A percentile compares a stretch with the other conserved stretches of the same genome.
These are phyloP conservation scores for Drosophila leonis DNA, from an alignment of 2,888 invertebrate genomes.

Conservation along the genomic window DNA sequence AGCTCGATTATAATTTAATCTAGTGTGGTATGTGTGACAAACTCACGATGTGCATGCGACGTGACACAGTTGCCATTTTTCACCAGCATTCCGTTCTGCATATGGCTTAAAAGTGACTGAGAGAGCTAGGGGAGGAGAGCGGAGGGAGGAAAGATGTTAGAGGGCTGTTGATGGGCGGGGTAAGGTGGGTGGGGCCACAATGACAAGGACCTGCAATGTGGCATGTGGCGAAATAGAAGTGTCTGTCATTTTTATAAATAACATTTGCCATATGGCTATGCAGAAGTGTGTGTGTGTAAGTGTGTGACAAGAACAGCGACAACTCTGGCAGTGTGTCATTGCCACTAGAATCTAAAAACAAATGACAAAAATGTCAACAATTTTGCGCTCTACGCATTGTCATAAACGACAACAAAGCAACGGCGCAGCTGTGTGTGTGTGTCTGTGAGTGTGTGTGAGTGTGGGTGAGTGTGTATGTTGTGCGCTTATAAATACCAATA, in stretches of 20 bases:
- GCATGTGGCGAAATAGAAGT: constrained; percentile 76
- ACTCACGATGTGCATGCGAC: constrained; percentile 68
- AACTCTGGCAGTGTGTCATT: constrained; percentile 70
- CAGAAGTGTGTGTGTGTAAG: constrained; percentile 16
- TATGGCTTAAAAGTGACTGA: constrained; percentile 27
- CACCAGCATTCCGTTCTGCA: constrained; percentile 70
- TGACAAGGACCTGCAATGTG: constrained; percentile 58
- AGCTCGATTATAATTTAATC: constrained; percentile 81
- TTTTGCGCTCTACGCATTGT: constrained; percentile 64
- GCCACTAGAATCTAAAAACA: constrained; percentile 77
- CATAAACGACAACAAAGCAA: constrained; percentile 60
- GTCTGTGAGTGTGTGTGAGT: neutral
- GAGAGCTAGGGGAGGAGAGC: neutral
- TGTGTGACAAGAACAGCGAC: constrained; percentile 29
- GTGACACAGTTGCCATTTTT: constrained; percentile 76
- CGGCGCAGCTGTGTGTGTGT: constrained; percentile 37
- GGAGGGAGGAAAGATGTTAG: neutral
- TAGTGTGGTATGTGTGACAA: constrained; percentile 81
- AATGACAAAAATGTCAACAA: constrained; percentile 78
- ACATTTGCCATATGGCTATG: constrained; percentile 57
- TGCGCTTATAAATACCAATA: constrained; percentile 59
- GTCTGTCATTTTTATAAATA: constrained; percentile 81
- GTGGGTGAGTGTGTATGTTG: constrained; percentile 11
- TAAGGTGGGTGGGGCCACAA: constrained; percentile 13
- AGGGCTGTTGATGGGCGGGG: neutral